These are phyloP conservation scores for Drosophila anceps DNA, from an alignment of 2,888 invertebrate species.

Conservation along the genomic window DNA sequence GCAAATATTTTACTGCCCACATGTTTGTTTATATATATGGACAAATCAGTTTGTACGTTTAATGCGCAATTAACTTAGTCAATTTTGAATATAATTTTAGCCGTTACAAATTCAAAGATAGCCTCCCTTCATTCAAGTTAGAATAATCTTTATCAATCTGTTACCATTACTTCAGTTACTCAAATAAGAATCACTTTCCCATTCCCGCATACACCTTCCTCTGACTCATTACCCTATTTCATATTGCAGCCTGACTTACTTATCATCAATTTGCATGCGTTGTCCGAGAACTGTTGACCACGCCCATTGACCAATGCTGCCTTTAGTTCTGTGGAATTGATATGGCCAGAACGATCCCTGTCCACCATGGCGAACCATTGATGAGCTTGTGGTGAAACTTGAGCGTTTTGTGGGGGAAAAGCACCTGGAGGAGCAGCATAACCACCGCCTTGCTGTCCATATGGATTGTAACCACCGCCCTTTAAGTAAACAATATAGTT, in stretches of 20 bases:
- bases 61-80: background rate
- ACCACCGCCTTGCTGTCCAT: slow-evolving; percentile 67
- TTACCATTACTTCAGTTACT: background rate
- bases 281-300: slow-evolving; percentile 90
- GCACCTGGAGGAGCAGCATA: slow-evolving; percentile 84
- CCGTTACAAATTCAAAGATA: background rate
- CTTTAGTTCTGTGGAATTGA: slow-evolving; percentile 91
- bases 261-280: slow-evolving; percentile 94
- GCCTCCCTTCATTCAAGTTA: background rate
- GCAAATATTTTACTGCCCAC: slow-evolving; percentile 23
- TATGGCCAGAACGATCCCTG: slow-evolving; percentile 92
- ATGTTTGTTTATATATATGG: slow-evolving; percentile 4
- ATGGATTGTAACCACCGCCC: slow-evolving; percentile 80
- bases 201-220: background rate
- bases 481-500: background rate
- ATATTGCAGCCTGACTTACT: slow-evolving; percentile 70
- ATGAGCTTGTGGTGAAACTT: slow-evolving; percentile 90
- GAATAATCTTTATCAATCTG: background rate
- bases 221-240: slow-evolving; percentile 37
- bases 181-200: background rate
- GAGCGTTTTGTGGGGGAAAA: slow-evolving; percentile 86
- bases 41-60: background rate
- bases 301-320: slow-evolving; percentile 94
- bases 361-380: slow-evolving; percentile 95
- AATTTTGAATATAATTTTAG: background rate